phyloP scores from a whole-genome alignment of 2,888 invertebrate species.

The Eupithecia tripunctaria region DNA sequence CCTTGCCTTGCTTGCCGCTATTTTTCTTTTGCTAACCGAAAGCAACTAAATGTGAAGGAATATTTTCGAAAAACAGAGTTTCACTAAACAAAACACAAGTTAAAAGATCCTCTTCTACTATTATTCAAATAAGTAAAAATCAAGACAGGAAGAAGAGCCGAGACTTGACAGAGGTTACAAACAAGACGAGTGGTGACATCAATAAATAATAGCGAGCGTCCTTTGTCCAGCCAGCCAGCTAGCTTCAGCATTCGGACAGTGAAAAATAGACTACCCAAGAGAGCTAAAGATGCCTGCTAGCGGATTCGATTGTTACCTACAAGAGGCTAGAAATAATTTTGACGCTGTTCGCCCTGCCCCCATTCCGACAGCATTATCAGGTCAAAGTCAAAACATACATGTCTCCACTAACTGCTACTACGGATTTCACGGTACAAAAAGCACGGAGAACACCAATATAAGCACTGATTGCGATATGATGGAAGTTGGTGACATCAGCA shows the following conservation, averaged over 20 bases:
- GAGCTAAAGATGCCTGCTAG: constrained; percentile 72
- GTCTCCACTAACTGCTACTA: constrained; percentile 83
- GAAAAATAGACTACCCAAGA: neutral
- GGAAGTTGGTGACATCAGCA: constrained; percentile 56
- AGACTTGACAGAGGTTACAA: neutral
- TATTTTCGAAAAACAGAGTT: neutral
- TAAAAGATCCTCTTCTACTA: neutral
- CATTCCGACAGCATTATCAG: constrained; percentile 70
- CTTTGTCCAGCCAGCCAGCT: neutral
- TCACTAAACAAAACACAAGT: neutral
- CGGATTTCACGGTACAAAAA: constrained; percentile 75
- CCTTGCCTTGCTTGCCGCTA: neutral
- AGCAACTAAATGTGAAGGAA: neutral
- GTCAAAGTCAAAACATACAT: constrained; percentile 76
- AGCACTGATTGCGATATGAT: constrained; percentile 76
- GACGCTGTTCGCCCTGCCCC: constrained; percentile 77
- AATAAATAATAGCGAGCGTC: neutral
- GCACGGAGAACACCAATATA: constrained; percentile 52
- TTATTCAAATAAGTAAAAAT: neutral
- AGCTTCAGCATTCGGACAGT: neutral
- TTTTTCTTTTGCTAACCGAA: neutral
- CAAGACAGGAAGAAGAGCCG: neutral
- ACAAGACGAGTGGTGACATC: constrained; percentile 4
- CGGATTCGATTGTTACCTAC: constrained; percentile 71
- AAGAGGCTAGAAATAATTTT: constrained; percentile 78